phyloP scores from a whole-genome alignment of 2,888 invertebrate species.

The Athalia rosae region DNA sequence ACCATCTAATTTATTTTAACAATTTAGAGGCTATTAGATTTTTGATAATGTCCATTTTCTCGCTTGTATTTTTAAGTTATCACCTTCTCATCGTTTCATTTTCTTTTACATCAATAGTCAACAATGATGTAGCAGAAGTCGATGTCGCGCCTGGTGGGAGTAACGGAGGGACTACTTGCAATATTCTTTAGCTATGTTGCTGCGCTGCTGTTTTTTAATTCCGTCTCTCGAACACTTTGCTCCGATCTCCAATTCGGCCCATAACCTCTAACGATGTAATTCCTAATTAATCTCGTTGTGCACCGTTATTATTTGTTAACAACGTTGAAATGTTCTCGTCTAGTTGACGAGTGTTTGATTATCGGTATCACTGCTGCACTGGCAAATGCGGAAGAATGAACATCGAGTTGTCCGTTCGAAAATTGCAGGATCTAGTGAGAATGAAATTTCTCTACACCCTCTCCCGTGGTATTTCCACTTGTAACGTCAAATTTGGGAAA shows the following conservation, averaged over 20 bases:
- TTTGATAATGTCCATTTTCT: background rate
- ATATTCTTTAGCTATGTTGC: slow-evolving; percentile 29
- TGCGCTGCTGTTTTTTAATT: background rate
- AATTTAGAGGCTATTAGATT: background rate
- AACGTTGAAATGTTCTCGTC: background rate
- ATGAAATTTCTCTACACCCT: slow-evolving; percentile 26
- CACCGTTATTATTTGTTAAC: background rate
- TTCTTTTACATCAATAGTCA: background rate
- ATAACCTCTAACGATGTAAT: slow-evolving; percentile 24
- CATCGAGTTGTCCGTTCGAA: background rate
- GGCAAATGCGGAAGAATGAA: background rate
- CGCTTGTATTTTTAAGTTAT: background rate
- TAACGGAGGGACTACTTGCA: slow-evolving; percentile 31
- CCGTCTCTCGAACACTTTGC: background rate
- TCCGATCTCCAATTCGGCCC: background rate
- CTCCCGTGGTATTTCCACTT: slow-evolving; percentile 45
- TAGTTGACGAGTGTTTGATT: background rate
- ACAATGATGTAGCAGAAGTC: slow-evolving; percentile 23
- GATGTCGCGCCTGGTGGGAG: background rate
- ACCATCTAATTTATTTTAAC: background rate
- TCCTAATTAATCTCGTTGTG: background rate
- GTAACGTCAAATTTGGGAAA: slow-evolving; percentile 43
- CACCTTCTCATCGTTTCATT: slow-evolving; percentile 5
- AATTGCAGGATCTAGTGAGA: slow-evolving; percentile 11
- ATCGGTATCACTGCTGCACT: background rate